Evolutionary conservation across 2,888 invertebrate species (phyloP).

Genomic region (Halocaridina rubra): DNA sequence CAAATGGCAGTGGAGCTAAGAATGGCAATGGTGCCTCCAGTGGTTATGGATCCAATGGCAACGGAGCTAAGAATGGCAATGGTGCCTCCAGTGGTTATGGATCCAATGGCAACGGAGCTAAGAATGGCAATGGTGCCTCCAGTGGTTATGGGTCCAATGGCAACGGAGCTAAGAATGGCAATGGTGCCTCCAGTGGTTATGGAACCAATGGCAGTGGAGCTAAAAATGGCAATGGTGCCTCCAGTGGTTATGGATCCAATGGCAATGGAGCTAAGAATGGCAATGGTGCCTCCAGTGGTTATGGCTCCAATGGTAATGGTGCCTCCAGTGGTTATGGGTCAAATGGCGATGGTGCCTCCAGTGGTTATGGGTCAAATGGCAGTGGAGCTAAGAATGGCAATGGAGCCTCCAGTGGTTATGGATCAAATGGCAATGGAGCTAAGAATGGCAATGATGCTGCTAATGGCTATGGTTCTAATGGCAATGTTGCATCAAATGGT

Average conservation of each 20-base stretch:
- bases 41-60: not conserved
- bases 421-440: not conserved
- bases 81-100: not conserved
- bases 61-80: not conserved
- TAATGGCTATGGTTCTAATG: not conserved
- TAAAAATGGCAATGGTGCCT: not conserved
- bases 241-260: not conserved
- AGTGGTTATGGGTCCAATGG: not conserved
- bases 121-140: not conserved
- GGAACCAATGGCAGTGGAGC: not conserved
- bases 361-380: not conserved
- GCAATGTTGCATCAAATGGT: not conserved
- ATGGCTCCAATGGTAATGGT: not conserved
- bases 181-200: not conserved
- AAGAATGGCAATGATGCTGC: not conserved
- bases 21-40: not conserved
- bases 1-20: constrained; percentile 1
- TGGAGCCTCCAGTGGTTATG: not conserved
- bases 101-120: not conserved
- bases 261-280: not conserved
- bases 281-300: not conserved
- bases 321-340: not conserved
- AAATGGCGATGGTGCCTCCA: not conserved
- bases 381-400: not conserved
- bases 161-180: not conserved